Conservation (phyloP, 2,797 vertebrate species). For the Echiichthys vipera region DNA sequence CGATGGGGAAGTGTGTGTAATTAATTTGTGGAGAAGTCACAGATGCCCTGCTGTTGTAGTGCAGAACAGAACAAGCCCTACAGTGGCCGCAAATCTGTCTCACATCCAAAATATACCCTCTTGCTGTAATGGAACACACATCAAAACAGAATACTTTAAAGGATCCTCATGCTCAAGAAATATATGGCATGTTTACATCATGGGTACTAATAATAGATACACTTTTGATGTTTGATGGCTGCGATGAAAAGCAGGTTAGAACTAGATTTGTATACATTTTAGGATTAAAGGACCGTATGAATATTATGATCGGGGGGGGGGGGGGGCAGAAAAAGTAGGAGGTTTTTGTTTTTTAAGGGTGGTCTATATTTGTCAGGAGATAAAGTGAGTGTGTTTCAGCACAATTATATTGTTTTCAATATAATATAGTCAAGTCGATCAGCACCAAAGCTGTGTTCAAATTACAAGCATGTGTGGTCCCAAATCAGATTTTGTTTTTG, state of each 20-base stretch:
- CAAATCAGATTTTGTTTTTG: too few species aligned
- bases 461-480: too few species aligned
- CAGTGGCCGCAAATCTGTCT: background rate
- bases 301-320: background rate
- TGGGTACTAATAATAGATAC: slow-evolving; percentile 6
- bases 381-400: background rate
- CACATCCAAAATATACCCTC: background rate
- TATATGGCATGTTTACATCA: background rate
- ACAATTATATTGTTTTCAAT: background rate
- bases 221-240: background rate
- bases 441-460: too few species aligned
- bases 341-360: background rate
- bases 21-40: slow-evolving; percentile 10
- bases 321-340: background rate
- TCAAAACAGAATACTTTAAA: slow-evolving; percentile 5
- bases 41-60: slow-evolving; percentile 14
- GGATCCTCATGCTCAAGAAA: background rate
- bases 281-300: background rate
- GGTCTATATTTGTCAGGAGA: background rate
- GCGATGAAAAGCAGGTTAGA: background rate
- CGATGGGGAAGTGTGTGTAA: background rate
- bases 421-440: background rate
- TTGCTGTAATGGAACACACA: background rate
- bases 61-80: background rate
- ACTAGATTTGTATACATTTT: background rate